Percentiles rank a stretch among this genome's conserved stretches.
Evolutionary conservation across 2,113 vertebrate genomes (phyloP).

Genomic region (Pampusana beccarii): DNA sequence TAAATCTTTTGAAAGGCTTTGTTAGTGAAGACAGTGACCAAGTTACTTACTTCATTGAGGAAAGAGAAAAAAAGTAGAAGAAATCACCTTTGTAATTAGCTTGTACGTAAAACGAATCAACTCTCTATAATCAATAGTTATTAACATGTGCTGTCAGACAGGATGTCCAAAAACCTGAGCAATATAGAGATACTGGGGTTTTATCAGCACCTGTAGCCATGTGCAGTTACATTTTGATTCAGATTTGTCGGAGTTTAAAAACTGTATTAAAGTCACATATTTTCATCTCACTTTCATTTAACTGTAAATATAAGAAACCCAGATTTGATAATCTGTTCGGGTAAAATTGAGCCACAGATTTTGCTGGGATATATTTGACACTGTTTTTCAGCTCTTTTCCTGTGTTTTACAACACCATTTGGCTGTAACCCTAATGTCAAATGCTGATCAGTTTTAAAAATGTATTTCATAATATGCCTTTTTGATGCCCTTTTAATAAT

Average conservation of each 20-base stretch:
- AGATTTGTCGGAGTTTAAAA: neutral
- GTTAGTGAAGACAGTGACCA: neutral
- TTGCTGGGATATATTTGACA: neutral
- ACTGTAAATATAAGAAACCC: neutral
- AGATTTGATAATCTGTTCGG: neutral
- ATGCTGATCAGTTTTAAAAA: neutral
- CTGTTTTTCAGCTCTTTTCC: neutral
- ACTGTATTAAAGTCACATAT: neutral
- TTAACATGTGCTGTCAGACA: neutral
- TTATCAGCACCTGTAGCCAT: neutral
- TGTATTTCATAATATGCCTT: neutral
- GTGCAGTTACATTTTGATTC: neutral
- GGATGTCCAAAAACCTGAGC: neutral
- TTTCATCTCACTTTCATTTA: neutral
- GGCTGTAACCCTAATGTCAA: neutral
- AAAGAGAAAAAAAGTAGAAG: neutral
- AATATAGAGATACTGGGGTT: neutral
- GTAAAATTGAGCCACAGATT: neutral
- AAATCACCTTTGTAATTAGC: neutral
- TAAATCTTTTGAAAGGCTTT: neutral
- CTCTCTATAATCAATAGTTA: neutral
- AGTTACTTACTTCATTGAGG: neutral
- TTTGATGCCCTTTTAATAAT: neutral
- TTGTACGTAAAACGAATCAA: neutral
- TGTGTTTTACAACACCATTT: neutral